A percentile compares a stretch with the other conserved stretches of the same genome.
phyloP scores from a whole-genome alignment of 2,888 invertebrate genomes.

The Harpalus rufipes region DNA sequence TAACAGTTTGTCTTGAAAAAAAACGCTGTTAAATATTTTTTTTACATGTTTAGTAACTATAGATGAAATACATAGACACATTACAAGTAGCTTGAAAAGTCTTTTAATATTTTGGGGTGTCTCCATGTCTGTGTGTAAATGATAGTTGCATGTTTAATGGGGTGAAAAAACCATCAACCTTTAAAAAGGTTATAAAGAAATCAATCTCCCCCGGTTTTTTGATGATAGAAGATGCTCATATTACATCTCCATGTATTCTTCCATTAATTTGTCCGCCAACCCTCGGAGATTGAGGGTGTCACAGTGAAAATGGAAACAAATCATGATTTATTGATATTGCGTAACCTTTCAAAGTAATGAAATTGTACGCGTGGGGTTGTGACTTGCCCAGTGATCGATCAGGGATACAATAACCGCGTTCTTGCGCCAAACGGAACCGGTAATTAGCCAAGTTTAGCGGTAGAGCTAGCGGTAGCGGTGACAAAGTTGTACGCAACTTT shows the following conservation, averaged over 20 bases:
- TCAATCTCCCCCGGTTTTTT: background rate
- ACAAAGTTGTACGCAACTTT: background rate
- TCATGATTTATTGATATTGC: conserved; percentile 46
- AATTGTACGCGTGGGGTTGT: conserved; percentile 24
- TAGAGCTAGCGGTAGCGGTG: background rate
- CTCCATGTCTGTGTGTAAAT: background rate
- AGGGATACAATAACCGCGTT: conserved; percentile 43
- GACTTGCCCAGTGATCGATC: conserved; percentile 16
- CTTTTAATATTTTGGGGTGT: background rate
- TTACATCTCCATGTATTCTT: conserved; percentile 34
- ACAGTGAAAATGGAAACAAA: conserved; percentile 44
- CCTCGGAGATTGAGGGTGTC: conserved; percentile 5
- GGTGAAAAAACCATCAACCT: background rate
- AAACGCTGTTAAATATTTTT: too few relatives aligned
- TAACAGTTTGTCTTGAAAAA: too few relatives aligned
- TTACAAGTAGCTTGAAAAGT: too few relatives aligned
- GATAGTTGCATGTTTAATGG: background rate
- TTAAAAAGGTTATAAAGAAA: conserved; percentile 4
- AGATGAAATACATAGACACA: too few relatives aligned
- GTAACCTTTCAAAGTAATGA: conserved; percentile 39
- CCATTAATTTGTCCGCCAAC: conserved; percentile 18
- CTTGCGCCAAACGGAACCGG: conserved; percentile 26
- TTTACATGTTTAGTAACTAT: too few relatives aligned
- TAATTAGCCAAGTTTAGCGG: conserved; percentile 27
- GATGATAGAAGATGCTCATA: conserved; percentile 7